Conservation (phyloP, 2,113 vertebrate species). For the Mesocricetus auratus region DNA sequence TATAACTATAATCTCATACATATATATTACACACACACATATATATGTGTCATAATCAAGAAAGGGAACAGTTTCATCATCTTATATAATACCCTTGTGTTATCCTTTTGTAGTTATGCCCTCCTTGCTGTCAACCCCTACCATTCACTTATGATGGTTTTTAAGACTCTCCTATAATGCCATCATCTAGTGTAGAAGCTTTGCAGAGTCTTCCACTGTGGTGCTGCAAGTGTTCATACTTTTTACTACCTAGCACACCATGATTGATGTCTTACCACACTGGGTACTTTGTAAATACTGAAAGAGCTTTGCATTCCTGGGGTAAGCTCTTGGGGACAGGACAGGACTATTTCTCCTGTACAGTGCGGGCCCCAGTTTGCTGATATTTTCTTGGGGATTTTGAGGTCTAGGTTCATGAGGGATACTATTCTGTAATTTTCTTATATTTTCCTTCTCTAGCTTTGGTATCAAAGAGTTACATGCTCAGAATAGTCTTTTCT, state of each 20-base stretch:
- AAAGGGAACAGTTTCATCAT: background rate
- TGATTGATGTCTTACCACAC: background rate
- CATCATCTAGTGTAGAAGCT: background rate
- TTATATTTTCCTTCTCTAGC: background rate
- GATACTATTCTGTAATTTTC: background rate
- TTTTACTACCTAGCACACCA: background rate
- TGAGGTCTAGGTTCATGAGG: background rate
- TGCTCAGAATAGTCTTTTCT: background rate
- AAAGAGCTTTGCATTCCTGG: background rate
- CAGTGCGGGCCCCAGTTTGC: background rate
- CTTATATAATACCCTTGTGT: background rate
- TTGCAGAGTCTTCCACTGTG: background rate
- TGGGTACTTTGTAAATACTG: background rate
- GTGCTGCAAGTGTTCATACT: background rate
- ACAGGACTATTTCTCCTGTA: background rate
- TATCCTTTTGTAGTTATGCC: background rate
- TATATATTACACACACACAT: background rate
- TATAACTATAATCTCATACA: conserved; percentile 5
- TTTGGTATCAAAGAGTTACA: background rate
- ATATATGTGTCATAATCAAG: background rate
- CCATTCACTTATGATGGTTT: background rate
- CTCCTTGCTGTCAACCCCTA: background rate
- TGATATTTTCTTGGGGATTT: background rate
- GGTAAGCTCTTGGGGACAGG: background rate
- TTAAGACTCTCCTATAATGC: background rate